Evolutionary conservation across 2,888 invertebrate species (phyloP).

Genomic region (Nomada ruficornis): DNA sequence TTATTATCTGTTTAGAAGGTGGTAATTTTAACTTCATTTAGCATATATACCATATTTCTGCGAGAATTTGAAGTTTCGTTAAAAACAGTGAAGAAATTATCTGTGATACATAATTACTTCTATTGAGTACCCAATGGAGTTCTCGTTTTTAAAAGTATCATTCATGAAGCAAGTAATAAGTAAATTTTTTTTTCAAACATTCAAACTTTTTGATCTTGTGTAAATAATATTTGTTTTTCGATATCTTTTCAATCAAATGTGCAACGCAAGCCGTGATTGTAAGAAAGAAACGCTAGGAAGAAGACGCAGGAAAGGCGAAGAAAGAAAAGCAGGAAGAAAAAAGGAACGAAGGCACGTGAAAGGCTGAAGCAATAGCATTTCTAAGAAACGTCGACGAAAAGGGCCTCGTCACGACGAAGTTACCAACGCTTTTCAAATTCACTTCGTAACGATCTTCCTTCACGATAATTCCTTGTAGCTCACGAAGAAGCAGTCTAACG

Average conservation of each 20-base stretch:
- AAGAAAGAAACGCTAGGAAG: neutral
- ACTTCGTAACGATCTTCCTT: conserved; percentile 60
- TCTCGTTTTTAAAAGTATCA: no score
- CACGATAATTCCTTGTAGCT: conserved; percentile 33
- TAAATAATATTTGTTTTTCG: neutral
- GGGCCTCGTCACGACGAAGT: conserved; percentile 66
- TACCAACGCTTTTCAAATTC: conserved; percentile 71
- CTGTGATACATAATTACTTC: no score
- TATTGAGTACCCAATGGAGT: no score
- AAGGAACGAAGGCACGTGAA: conserved; percentile 5
- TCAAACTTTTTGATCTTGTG: no score
- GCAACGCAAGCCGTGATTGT: neutral
- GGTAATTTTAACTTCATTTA: no score
- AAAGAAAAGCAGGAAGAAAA: neutral
- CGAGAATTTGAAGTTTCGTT: no score
- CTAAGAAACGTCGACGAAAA: conserved; percentile 26
- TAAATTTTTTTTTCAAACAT: no score
- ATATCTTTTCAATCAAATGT: neutral
- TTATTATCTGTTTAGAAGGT: no score
- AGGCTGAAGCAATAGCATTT: conserved; percentile 20
- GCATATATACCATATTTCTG: no score
- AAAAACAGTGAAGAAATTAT: no score
- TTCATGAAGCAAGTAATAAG: no score
- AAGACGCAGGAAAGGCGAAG: neutral
- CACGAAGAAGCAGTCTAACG: conserved; percentile 29